Base-by-base conservation (phyloP, 2,113 vertebrate genomes). In the Gallinago jamesoni region DNA sequence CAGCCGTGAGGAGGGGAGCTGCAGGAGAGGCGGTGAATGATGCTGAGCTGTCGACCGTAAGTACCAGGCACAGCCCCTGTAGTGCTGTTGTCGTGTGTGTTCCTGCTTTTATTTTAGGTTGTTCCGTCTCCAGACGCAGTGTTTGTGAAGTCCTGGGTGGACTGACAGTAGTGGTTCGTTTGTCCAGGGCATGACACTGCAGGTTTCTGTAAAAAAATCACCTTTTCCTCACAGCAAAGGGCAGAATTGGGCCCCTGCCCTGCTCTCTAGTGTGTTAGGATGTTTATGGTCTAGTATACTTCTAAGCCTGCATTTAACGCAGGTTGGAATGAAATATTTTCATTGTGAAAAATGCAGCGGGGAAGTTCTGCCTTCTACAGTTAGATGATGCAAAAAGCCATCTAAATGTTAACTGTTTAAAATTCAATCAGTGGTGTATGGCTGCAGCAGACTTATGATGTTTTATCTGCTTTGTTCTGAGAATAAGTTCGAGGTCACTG, bases 161-260 rank as follows among this genome's bases (percentile, higher is more conserved):
- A 2, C 7, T 8, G 1, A 2, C 4, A 28, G 15, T 53, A 53
- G 52, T 28, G 52, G 9, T 6, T 18, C 1, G 9, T 6, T 18
- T 1, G 2, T 12, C 17, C 18, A 11, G 31, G 2, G 1, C 2
- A 2, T 4, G 3, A 23, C 2, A 17, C n/a, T 10, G 52, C 25
- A 19, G 27, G 6, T 11, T 59, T 45, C 33, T 72, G n/a, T 35
- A 11, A 59, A 4, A 12, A 12, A 60, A 41, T 9, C 22, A 1
- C 8, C 5, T 31, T 80, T 31, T 5, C 47, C 30, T 62, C 39
- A 12, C 35, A 37, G 8, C 0, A 1, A 37, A 57, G 22, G 55
- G 30, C 5, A 28, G 23, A 22, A 5, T 13, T 18, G 24, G 14
- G 28, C 7, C 21, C 6, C 30, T 33, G 14, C 37, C 28, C 30